These are phyloP conservation scores for Zoanthus solanderi DNA, from an alignment of 92 coral and sea anemone species.

Conservation along the genomic window DNA sequence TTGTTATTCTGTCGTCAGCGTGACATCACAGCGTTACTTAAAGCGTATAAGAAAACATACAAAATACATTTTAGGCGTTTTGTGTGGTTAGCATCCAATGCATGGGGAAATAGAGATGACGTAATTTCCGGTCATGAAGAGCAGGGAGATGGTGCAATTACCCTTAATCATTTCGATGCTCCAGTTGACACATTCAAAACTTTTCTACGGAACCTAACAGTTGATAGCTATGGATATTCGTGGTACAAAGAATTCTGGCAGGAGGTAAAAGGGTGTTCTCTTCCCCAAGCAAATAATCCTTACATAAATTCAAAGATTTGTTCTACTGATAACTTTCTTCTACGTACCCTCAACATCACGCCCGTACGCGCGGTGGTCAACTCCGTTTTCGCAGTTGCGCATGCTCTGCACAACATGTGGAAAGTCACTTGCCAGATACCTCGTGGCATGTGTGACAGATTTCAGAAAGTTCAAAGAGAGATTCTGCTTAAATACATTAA, in stretches of 20 bases:
- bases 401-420: constrained; percentile 62
- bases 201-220: constrained; percentile 40
- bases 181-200: constrained; percentile 39
- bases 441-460: constrained; percentile 41
- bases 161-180: constrained; percentile 58
- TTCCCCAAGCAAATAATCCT: background rate
- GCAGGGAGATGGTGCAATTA: constrained; percentile 63
- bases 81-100: constrained; percentile 45
- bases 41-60: constrained; percentile 54
- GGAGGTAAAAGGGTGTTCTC: constrained; percentile 41
- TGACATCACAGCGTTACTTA: constrained; percentile 78
- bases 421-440: constrained; percentile 37
- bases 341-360: constrained; percentile 51
- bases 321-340: constrained; percentile 24
- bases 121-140: constrained; percentile 53
- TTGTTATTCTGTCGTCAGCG: constrained; percentile 91
- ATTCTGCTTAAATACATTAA: constrained; percentile 48
- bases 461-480: constrained; percentile 37
- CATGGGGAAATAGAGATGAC: constrained; percentile 71
- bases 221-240: constrained; percentile 40
- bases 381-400: constrained; percentile 60
- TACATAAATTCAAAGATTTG: background rate
- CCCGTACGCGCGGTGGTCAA: constrained; percentile 64
- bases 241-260: constrained; percentile 66
- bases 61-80: constrained; percentile 38